These are phyloP conservation scores for Tichodroma muraria DNA, from an alignment of 2,113 vertebrate genomes.

Conservation along the genomic window DNA sequence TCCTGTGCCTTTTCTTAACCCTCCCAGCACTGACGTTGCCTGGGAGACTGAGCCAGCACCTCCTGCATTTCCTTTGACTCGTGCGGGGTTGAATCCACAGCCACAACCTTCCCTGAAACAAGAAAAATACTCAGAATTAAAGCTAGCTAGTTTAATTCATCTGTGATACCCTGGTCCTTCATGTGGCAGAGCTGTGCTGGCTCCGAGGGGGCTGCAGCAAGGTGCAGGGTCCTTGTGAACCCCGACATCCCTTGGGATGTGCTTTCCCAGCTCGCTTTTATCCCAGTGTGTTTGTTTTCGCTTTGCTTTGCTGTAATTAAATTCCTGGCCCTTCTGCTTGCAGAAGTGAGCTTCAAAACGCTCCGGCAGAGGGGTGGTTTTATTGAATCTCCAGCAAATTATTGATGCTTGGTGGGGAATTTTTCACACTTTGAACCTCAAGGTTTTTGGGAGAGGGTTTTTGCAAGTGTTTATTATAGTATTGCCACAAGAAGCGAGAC, in stretches of 20 bases:
- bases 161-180: background rate
- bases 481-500: background rate
- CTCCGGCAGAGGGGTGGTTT: background rate
- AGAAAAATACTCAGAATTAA: background rate
- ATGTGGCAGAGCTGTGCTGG: accelerated
- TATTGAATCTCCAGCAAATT: conserved; percentile 11
- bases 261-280: background rate
- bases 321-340: background rate
- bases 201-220: accelerated
- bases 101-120: background rate
- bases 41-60: background rate
- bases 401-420: conserved; percentile 1
- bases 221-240: background rate
- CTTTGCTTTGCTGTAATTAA: conserved; percentile 3
- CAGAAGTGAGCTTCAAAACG: background rate
- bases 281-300: background rate
- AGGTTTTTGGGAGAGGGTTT: background rate
- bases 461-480: conserved; percentile 17
- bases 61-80: background rate
- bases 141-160: background rate
- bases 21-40: background rate
- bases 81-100: accelerated
- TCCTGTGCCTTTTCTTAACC: background rate
- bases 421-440: conserved; percentile 23
- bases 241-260: background rate